Base-by-base conservation (phyloP, 2,113 vertebrate genomes). In the Gobius niger region DNA sequence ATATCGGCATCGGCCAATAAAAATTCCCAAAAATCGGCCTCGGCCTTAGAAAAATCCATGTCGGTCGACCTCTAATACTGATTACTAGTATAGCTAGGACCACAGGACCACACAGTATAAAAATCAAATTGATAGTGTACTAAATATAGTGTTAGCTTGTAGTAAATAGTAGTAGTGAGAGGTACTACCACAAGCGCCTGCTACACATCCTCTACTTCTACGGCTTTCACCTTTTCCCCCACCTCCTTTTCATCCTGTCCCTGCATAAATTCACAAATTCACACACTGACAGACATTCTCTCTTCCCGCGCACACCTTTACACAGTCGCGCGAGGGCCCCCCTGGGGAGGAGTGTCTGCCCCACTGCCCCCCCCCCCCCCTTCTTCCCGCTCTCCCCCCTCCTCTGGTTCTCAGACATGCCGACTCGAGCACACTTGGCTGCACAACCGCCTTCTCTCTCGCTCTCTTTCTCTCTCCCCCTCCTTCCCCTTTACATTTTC, bases 391-490 rank as follows among this genome's bases (percentile, higher is more conserved):
- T 65, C 70, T 75, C 63, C 73, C 84, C 82, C 63, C 79, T 80
- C 42, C 70, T 85, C 89, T 90, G 77, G 68, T 87, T 91, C 90
- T 87, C 86, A 91, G 89, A 90, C 88, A 85, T 87, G 86, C 86
- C 82, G 70, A 85, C 88, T 92, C 85, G 87, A 89, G 88, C 87
- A 87, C 90, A 90, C 90, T 92, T 90, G 87, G 89, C 89, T 90
- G 90, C 90, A 91, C 91, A 91, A 78, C 67, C 85, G 59, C 79
- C 56, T 82, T 81, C 78, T 70, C 67, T 53, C 70, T 56, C 76
- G 62, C 84, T 79, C 77, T 71, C 64, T 51, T 4, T 56, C 82
- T 80, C 77, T 70, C 63, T 57, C 53, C 62, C 75, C 73, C 67
- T 68, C 68, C 71, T 41, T 70, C 70, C 54, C 76, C 86, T 87